Evolutionary conservation across 2,888 invertebrate species (phyloP), one percentile per base, ranked within the genome.

Genomic region (Scaeva pyrastri): DNA sequence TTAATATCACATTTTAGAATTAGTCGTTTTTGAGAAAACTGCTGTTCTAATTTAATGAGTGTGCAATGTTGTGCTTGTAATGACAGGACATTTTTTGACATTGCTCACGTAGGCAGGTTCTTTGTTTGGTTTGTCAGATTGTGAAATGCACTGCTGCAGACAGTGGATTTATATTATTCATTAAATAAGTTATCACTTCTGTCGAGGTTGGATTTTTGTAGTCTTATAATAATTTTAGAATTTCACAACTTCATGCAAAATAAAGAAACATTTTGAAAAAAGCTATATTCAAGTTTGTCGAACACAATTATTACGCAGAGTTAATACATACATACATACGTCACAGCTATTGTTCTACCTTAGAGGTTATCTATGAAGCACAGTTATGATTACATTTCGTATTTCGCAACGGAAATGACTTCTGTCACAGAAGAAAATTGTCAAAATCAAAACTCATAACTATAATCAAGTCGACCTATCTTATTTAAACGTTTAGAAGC

Each of bases 1-100:
- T 62, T 48, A n/a, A 73, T 74, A 79, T 50, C 83, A 84, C 83
- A 84, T 84, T 84, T 74, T n/a, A 79, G 26, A 64, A 64, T 21
- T 48, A n/a, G n/a, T n/a, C n/a, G 10, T 19, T 48, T 36, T 14
- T n/a, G 6, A 11, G 56, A 74, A 82, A 82, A 68, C 2, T 78
- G 77, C 77, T 78, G 14, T 43, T 60, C 1, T 10, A 39, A 39
- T 41, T 16, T 6, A 26, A 68, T 77, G 52, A 50, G n/a, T 26
- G n/a, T 75, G 26, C 36, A 50, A 60, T 31, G 39, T 7, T 12
- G 0, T 48, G 45, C 4, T 56, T 11, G 5, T 41, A 8, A 12
- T 60, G 45, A 48, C 43, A 66, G 31, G 43, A 39, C 10, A 43
- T 48, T 48, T 31, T 45, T 71, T n/a, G 12, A 2, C 2, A 12